A percentile compares a stretch with the other conserved stretches of the same genome.
phyloP scores from a whole-genome alignment of 2,113 vertebrate genomes.

The Tapirus terrestris region DNA sequence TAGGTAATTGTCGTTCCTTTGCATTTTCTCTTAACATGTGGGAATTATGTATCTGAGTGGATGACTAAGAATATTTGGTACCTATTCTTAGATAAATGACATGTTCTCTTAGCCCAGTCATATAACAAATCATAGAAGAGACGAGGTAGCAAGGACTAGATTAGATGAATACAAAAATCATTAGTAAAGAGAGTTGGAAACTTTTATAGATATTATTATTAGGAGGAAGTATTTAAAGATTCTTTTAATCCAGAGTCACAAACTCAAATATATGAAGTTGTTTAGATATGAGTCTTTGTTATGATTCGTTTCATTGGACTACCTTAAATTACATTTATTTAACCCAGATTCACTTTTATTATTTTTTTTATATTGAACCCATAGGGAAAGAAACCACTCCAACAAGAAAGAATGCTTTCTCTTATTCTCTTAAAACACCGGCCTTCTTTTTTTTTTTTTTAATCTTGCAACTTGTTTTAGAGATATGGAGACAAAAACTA shows the following conservation, averaged over 20 bases:
- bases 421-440: background rate
- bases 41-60: background rate
- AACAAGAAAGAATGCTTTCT: background rate
- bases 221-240: background rate
- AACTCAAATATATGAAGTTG: background rate
- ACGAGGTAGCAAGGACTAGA: background rate
- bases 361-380: background rate
- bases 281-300: background rate
- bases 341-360: background rate
- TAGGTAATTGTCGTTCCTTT: background rate
- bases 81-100: background rate
- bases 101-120: background rate
- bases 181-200: background rate
- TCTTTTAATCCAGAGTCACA: background rate
- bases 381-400: background rate
- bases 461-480: background rate
- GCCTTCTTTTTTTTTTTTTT: background rate
- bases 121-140: background rate
- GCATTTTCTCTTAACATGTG: background rate
- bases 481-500: background rate
- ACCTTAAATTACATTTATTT: background rate
- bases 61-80: background rate
- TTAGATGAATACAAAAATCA: background rate
- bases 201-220: background rate
- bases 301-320: background rate